Evolutionary conservation across 2,797 vertebrate genomes (phyloP), one percentile per base, ranked within the genome.

Genomic region (Trematomus bernacchii): DNA sequence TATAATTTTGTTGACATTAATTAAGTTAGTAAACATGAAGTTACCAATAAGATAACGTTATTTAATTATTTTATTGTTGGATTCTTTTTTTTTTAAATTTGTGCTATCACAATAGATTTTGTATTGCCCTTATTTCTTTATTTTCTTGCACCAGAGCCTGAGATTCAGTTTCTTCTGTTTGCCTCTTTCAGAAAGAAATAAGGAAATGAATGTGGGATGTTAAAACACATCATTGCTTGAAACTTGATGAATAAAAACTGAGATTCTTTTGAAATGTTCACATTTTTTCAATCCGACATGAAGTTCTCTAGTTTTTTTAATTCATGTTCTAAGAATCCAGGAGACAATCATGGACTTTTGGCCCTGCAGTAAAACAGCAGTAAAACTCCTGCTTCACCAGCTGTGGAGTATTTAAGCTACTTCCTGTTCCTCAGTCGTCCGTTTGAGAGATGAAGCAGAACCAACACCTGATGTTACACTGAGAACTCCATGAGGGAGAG

Each of bases 11-110:
- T 46, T 21, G 10, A 51, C 3, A 27, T 27, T 43, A 30, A 65
- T 66, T 51, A 16, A 52, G 69, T 61, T 14, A 58, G 53, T 46
- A 54, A 73, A 43, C 37, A 50, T 57, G 13, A 21, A 68, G 16
- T 51, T 42, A 63, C 16, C 21, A 64, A 21, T 1, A 3, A 7
- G 16, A 61, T 52, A 37, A 19, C 2, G 21, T 50, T 40, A 7
- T 69, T 47, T 62, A 67, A n/a, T 51, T 10, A 0, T 59, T 7
- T 14, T 0, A 51, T 21, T 19, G 43, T 7, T 65, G 37, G 3
- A 23, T 33, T 40, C 21, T 9, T 19, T 51, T 13, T 12, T 37
- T 51, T 18, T 10, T 23, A n/a, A 6, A 13, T 79, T 51, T 57
- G 6, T 73, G 23, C 61, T 23, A 7, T 58, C 30, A 30, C 10